Conservation (phyloP, 2,888 invertebrate genomes). For the Epinotia demarniana region DNA sequence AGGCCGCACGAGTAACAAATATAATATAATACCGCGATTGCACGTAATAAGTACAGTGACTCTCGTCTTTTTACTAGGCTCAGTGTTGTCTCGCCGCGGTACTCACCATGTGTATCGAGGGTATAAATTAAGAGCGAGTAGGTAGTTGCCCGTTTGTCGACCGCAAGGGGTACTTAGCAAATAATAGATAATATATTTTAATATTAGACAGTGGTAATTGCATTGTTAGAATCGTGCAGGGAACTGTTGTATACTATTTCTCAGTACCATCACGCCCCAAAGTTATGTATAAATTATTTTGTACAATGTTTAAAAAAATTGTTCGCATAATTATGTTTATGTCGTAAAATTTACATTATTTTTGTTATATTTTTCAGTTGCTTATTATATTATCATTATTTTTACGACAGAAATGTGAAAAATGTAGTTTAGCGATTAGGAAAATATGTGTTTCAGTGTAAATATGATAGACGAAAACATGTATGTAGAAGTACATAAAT, state of each 20-base stretch:
- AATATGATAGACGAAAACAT: slow-evolving; percentile 81
- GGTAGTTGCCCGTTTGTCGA: slow-evolving; percentile 41
- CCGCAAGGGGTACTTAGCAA: slow-evolving; percentile 54
- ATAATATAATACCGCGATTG: background rate
- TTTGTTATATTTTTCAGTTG: slow-evolving; percentile 76
- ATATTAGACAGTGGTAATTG: slow-evolving; percentile 66
- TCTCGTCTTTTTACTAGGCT: background rate
- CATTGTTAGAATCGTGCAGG: slow-evolving; percentile 63
- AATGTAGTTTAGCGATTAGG: slow-evolving; percentile 70
- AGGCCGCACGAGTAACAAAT: background rate
- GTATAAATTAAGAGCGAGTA: slow-evolving; percentile 29
- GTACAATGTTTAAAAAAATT: slow-evolving; percentile 72
- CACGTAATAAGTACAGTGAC: background rate
- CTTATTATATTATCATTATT: slow-evolving; percentile 72
- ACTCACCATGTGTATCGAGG: background rate
- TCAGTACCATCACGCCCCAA: slow-evolving; percentile 53
- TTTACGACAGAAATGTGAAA: slow-evolving; percentile 73
- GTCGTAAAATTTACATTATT: slow-evolving; percentile 64
- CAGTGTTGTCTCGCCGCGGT: background rate
- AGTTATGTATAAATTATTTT: slow-evolving; percentile 77
- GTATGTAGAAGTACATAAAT: slow-evolving; percentile 84
- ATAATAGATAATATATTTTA: slow-evolving; percentile 72
- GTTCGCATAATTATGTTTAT: slow-evolving; percentile 73
- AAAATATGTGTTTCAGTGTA: slow-evolving; percentile 83
- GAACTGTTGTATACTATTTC: slow-evolving; percentile 54